Evolutionary conservation across 1,140 invertebrate species (phyloP), one percentile per base, ranked within the genome.

Genomic region (Eupristina koningsbergeri): DNA sequence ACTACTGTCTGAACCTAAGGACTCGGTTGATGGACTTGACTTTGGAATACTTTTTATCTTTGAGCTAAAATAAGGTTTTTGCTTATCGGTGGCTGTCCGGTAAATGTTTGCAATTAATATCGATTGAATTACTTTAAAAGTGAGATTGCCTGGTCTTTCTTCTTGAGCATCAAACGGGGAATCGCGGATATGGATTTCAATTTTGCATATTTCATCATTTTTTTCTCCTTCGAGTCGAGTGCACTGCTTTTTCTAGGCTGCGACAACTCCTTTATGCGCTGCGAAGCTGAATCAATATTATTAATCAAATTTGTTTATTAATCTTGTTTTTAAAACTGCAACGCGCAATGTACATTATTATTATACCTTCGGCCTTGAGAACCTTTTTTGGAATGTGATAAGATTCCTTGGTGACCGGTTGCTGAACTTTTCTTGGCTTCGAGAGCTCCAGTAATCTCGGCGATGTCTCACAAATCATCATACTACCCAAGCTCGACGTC

Each of bases 181-280:
- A 36, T 36, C 5, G 1, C 11, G 19, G 36, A 11, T 71, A 1
- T 0, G 19, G 19, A 13, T n/a, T 8, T n/a, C 26, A 13, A 2
- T n/a, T 41, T 71, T 11, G 36, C 26, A 22, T 0, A n/a, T 9
- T 71, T 71, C 5, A n/a, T 5, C 1, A 3, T 71, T n/a, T 71
- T 71, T 7, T 41, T 71, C 1, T 5, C 15, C 34, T 71, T 71
- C 19, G 22, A 3, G 0, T n/a, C 67, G n/a, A n/a, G n/a, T n/a
- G n/a, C n/a, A n/a, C n/a, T n/a, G n/a, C n/a, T n/a, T n/a, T n/a
- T n/a, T n/a, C n/a, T n/a, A 45, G 11, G 11, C 5, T 45, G 6
- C 31, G 88, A 86, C 31, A 88, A 71, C 31, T 88, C 80, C 11
- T 88, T 84, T 79, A 85, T 85, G 8, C 88, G 85, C 19, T 79